phyloP scores from a whole-genome alignment of 2,113 vertebrate species.

The Pterocles orientalis region DNA sequence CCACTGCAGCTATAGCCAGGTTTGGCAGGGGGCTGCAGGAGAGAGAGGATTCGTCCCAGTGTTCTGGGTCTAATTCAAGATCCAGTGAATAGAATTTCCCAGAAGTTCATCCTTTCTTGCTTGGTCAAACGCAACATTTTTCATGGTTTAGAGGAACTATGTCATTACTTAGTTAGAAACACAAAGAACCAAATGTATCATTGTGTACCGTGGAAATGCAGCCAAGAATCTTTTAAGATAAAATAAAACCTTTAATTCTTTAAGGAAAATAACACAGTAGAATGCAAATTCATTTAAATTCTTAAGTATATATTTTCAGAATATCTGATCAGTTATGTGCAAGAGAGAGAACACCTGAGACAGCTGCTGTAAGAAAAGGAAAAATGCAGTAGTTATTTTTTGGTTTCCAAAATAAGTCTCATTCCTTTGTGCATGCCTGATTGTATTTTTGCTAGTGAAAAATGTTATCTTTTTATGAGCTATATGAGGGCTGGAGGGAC shows the following conservation, averaged over 20 bases:
- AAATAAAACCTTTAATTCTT: conserved; percentile 61
- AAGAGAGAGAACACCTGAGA: conserved; percentile 52
- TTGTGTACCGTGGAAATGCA: conserved; percentile 66
- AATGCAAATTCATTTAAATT: conserved; percentile 37
- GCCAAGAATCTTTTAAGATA: conserved; percentile 65
- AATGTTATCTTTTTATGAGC: neutral
- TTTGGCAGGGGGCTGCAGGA: conserved; percentile 61
- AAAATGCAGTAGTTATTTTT: conserved; percentile 20
- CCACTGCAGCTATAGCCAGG: conserved; percentile 38
- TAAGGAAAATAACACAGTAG: conserved; percentile 42
- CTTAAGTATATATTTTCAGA: conserved; percentile 55
- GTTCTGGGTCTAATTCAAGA: conserved; percentile 66
- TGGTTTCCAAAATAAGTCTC: neutral
- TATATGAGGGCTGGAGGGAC: neutral
- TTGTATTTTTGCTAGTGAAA: conserved; percentile 19
- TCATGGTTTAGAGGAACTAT: conserved; percentile 72
- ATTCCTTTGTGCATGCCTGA: neutral
- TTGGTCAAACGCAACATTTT: conserved; percentile 74
- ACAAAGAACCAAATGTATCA: conserved; percentile 75
- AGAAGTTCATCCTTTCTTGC: conserved; percentile 75
- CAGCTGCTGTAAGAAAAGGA: conserved; percentile 44
- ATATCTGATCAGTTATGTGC: conserved; percentile 34
- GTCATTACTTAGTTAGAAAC: conserved; percentile 69
- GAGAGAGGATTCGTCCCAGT: conserved; percentile 60
- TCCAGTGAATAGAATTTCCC: conserved; percentile 72